Conservation (phyloP, 2,888 invertebrate species). For the Crossocerus cetratus region DNA sequence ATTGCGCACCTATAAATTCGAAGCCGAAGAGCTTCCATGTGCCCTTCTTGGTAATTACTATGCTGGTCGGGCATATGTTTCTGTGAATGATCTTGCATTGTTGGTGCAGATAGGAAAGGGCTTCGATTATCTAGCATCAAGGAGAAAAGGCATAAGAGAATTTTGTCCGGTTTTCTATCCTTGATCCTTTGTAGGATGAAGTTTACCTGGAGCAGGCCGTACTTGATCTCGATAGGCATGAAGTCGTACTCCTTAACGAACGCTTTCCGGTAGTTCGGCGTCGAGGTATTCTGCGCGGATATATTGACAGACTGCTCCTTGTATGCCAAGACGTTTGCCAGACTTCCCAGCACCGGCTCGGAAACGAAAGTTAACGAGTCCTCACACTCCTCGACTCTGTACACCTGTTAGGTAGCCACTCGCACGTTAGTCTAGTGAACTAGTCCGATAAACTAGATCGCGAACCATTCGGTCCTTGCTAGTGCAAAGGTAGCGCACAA, state of each 20-base stretch:
- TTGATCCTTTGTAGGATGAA: no score
- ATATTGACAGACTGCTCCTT: constrained; percentile 81
- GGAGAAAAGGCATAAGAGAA: background rate
- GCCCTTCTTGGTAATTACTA: constrained; percentile 93
- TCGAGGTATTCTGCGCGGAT: constrained; percentile 72
- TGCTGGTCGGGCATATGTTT: constrained; percentile 95
- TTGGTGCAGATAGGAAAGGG: constrained; percentile 94
- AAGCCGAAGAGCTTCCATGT: constrained; percentile 98
- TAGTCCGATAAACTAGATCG: no score
- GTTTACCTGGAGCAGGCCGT: constrained; percentile 92
- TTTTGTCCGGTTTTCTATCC: background rate
- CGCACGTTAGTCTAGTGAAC: no score
- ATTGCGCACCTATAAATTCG: constrained; percentile 88
- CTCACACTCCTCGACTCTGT: constrained; percentile 85
- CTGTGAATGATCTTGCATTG: constrained; percentile 92
- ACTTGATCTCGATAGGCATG: constrained; percentile 94
- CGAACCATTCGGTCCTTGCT: no score
- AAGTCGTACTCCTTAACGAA: constrained; percentile 90
- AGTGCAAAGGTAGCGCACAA: no score
- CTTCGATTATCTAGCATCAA: constrained; percentile 91
- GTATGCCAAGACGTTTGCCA: constrained; percentile 92
- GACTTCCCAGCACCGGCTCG: constrained; percentile 92
- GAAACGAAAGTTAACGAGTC: constrained; percentile 96
- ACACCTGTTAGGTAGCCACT: constrained; percentile 66
- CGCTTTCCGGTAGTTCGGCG: constrained; percentile 78